Conservation (phyloP, 2,113 vertebrate genomes). For the Malurus melanocephalus region DNA sequence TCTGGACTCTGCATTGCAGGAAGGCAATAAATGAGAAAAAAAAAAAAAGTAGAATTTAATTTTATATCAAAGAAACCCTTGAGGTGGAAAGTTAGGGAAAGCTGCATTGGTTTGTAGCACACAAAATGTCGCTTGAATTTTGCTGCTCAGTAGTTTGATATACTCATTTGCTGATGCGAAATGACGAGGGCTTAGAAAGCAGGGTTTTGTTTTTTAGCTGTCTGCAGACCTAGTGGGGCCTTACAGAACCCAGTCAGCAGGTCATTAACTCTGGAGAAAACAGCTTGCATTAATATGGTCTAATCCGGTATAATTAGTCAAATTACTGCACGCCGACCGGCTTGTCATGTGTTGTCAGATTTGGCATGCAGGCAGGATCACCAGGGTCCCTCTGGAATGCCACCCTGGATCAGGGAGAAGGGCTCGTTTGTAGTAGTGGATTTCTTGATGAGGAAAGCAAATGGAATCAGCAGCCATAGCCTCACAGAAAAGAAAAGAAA, state of each 20-base stretch:
- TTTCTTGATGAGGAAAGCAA: constrained; percentile 66
- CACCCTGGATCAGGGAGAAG: constrained; percentile 74
- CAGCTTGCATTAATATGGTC: constrained; percentile 99
- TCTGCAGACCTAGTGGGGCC: constrained; percentile 78
- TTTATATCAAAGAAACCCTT: constrained; percentile 81
- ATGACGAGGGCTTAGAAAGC: constrained; percentile 83
- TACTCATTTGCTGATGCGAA: constrained; percentile 84
- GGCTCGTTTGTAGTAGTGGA: constrained; percentile 66
- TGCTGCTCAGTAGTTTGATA: constrained; percentile 80
- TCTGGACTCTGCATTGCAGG: constrained; percentile 28
- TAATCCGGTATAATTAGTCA: constrained; percentile 99
- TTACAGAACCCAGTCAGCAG: constrained; percentile 83
- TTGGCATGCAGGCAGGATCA: constrained; percentile 85
- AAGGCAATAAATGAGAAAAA: constrained; percentile 38
- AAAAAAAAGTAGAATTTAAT: constrained; percentile 65
- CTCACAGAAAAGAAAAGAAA: background rate
- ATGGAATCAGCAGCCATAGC: constrained; percentile 37
- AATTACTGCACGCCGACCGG: constrained; percentile 91
- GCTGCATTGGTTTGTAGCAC: constrained; percentile 68
- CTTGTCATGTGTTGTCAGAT: constrained; percentile 94
- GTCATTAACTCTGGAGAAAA: constrained; percentile 95
- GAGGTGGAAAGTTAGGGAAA: constrained; percentile 75
- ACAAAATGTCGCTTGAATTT: constrained; percentile 81
- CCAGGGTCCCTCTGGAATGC: constrained; percentile 86
- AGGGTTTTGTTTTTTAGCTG: constrained; percentile 81